Base-by-base conservation (phyloP, 2,797 vertebrate genomes). In the Premnoplex brunnescens region DNA sequence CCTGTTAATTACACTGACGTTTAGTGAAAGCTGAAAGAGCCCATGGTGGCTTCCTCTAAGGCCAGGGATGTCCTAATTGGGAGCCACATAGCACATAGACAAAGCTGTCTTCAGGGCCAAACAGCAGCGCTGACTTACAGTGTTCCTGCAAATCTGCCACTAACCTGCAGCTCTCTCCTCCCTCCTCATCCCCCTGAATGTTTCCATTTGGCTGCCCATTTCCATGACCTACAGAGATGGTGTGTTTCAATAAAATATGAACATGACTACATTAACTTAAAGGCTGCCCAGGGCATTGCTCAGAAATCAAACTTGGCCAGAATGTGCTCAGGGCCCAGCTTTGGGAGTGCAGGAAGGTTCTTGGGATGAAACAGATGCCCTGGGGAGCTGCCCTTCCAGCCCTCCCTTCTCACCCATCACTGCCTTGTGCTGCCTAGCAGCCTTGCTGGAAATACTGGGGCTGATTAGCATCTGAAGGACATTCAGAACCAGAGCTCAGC, bases 181-280 rank as follows among this genome's bases (percentile, higher is more conserved):
- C 74, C 34, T 76, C 59, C 59, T 88, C 67, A 68, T 36, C 12
- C 22, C 22, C 30, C 69, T 32, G 51, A 66, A 44, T 4, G 28
- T 94, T 96, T 96, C 85, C 84, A 72, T 97, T 64, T 71, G 87
- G 68, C 68, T 93, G 88, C 76, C 76, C 77, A 66, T 87, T 95
- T 96, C 68, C 74, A 69, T 13, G 34, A 55, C 85, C 71, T 92
- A 64, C 91, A 64, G 91, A 76, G 77, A 91, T 32, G 17, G 46
- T 0, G 2, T 32, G 43, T 92, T 96, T 96, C 89, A 95, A 91
- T 95, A 94, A 97, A 94, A 94, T 41, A 91, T 74, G 71, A 96
- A 93, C 69, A 78, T 0, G 7, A 63, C 74, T 91, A 85, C 75
- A 90, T 83, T 95, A 95, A 86, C 78, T 78, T 79, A 92, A 87